Base-by-base conservation (phyloP, 2,797 vertebrate genomes). In the Chloroceryle amazona region DNA sequence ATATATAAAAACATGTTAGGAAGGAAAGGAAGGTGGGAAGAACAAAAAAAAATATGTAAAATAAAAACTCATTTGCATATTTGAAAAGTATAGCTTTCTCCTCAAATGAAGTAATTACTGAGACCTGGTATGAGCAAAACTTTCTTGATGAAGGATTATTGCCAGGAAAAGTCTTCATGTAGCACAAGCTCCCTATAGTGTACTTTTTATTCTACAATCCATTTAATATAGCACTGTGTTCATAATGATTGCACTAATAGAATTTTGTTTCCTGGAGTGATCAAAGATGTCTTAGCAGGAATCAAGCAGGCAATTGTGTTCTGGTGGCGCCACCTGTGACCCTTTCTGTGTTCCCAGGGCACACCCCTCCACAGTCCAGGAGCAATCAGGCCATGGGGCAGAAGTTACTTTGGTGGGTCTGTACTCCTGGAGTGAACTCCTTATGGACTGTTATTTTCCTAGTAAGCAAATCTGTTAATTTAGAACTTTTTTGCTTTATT, bases 181-280 rank as follows among this genome's bases (percentile, higher is more conserved):
- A 91, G 41, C 84, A 63, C 89, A 95, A 95, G 81, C 71, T 93
- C 81, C 81, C 86, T 89, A 14, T 47, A 89, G 92, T 33, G 63
- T 87, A 46, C 31, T 42, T 42, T 73, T 94, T 46, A 73, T 81
- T 55, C 58, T 81, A 90, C 70, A 80, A 21, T 47, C 68, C 94
- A 39, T 49, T 93, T 81, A 7, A 37, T 26, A 4, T 12, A 63
- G 67, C 11, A 61, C 23, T 19, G 37, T 10, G 23, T n/a, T 80
- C 6, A 1, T 52, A 72, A 68, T 81, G 68, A 88, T 78, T 75
- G 6, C 33, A 65, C 26, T 61, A 39, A 61, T 10, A 61, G 33
- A 13, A 25, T 94, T 85, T 85, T 51, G 3, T 39, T 81, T 87
- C 55, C 57, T 86, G 41, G 35, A 46, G 65, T 87, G 68, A 58